Evolutionary conservation across 2,113 vertebrate genomes (phyloP), one percentile per base, ranked within the genome.

Genomic region (Natator depressus): DNA sequence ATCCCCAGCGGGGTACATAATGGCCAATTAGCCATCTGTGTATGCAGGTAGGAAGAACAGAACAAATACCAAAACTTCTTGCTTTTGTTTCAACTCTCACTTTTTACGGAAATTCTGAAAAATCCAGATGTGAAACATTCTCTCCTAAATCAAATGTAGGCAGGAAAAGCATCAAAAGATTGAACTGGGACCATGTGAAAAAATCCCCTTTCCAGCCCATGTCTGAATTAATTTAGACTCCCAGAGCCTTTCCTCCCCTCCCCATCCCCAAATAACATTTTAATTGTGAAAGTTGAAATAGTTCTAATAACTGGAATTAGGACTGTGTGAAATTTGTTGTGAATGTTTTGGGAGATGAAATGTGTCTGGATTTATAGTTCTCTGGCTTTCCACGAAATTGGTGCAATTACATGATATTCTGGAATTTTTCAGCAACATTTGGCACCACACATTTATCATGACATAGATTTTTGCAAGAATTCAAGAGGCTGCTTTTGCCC

Each of bases 51-150:
- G 78, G 59, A 82, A 80, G 47, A 92, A 92, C n/a, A 94, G 76
- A 76, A 72, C 35, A 59, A 13, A 59, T 62, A 91, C 88, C 82
- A 86, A 85, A 91, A 59, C 24, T 55, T 87, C 20, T 72, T 82
- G 1, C 19, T 90, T 91, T 59, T 87, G 27, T 87, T 97, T 93
- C 75, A 91, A 89, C 89, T 42, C 53, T 85, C 29, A 69, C 14
- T 91, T 91, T 92, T 82, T 59, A 87, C 6, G 80, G 16, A 94
- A 59, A 62, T 14, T 27, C n/a, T 16, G 75, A 89, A 84, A 75
- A 51, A 81, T 5, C 9, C 22, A 82, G 46, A 27, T 80, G 85
- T 42, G 27, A 95, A 95, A 79, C 51, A 49, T 51, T 85, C 20
- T 85, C 5, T 88, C 49, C 89, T 76, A 59, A 84, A 72, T 14